phyloP scores from a whole-genome alignment of 2,797 vertebrate species.

The Lithobates pipiens region DNA sequence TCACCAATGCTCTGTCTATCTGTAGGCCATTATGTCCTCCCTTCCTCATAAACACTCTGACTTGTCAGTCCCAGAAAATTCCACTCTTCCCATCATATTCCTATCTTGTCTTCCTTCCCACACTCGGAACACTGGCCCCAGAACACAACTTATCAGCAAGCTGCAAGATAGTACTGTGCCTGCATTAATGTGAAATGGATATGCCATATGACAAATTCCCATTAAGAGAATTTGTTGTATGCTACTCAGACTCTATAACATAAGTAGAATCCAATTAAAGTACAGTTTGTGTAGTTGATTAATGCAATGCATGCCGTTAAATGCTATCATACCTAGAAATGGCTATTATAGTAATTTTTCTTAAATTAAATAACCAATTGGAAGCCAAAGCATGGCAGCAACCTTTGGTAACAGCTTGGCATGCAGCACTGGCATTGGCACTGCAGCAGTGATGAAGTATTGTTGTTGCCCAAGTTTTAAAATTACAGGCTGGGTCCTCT shows the following conservation, averaged over 20 bases:
- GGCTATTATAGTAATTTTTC: too few relatives aligned
- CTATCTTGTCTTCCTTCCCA: slow-evolving; percentile 41
- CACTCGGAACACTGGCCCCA: slow-evolving; percentile 5
- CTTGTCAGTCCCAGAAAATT: slow-evolving; percentile 59
- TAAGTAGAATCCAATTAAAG: not conserved
- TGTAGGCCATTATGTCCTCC: slow-evolving; percentile 50
- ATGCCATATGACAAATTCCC: slow-evolving; percentile 1
- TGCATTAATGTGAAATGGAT: not conserved
- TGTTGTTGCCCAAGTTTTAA: too few relatives aligned
- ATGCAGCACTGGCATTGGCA: too few relatives aligned
- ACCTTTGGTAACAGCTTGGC: too few relatives aligned
- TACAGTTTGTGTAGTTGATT: too few relatives aligned
- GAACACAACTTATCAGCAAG: slow-evolving; percentile 26
- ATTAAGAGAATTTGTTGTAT: not conserved
- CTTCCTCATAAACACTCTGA: slow-evolving; percentile 64
- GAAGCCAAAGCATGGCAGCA: too few relatives aligned
- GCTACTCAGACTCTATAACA: not conserved
- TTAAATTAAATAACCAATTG: too few relatives aligned
- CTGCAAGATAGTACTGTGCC: slow-evolving; percentile 15
- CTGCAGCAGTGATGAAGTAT: too few relatives aligned
- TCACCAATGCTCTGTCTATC: not conserved
- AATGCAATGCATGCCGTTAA: too few relatives aligned
- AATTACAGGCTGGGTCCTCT: too few relatives aligned
- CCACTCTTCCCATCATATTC: slow-evolving; percentile 32
- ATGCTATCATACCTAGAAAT: too few relatives aligned